Evolutionary conservation across 1,140 invertebrate genomes (phyloP).

Genomic region (Diabrotica undecimpunctata): DNA sequence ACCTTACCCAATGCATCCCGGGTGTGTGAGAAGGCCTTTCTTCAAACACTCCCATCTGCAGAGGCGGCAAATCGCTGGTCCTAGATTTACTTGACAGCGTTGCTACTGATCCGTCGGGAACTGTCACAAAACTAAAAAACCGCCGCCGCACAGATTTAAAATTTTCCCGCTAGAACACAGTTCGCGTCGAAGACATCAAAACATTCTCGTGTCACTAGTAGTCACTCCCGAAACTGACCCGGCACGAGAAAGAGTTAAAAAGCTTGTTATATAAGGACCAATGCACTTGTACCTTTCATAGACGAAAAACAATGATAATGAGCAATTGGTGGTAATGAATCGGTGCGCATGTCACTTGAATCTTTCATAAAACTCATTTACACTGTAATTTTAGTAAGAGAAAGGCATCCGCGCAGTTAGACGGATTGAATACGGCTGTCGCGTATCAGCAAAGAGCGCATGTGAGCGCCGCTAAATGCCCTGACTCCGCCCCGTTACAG

Average conservation of each 20-base stretch:
- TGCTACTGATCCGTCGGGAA: conserved; percentile 9
- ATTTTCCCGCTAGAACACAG: neutral
- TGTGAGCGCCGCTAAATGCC: conserved; percentile 26
- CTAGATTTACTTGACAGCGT: conserved; percentile 20
- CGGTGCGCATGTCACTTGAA: conserved; percentile 30
- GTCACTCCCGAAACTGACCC: neutral
- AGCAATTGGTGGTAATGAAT: conserved; percentile 21
- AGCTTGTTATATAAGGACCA: conserved; percentile 17
- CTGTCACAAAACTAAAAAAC: conserved; percentile 17
- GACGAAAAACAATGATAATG: conserved; percentile 25
- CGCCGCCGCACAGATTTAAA: neutral
- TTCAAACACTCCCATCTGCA: conserved; percentile 49
- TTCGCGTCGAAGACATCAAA: neutral
- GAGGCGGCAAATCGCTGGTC: conserved; percentile 37
- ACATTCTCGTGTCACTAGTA: neutral
- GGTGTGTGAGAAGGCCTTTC: conserved; percentile 43
- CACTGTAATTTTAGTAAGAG: conserved; percentile 7
- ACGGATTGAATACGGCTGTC: conserved; percentile 33
- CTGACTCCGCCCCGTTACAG: conserved; percentile 27
- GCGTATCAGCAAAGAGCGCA: conserved; percentile 23
- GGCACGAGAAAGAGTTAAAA: neutral
- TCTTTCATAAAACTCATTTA: conserved; percentile 18
- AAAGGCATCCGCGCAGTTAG: conserved; percentile 33
- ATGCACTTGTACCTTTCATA: conserved; percentile 24
- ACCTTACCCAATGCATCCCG: conserved; percentile 47